These are phyloP conservation scores for Griposia aprilina DNA, from an alignment of 2,888 invertebrate species.

Conservation along the genomic window DNA sequence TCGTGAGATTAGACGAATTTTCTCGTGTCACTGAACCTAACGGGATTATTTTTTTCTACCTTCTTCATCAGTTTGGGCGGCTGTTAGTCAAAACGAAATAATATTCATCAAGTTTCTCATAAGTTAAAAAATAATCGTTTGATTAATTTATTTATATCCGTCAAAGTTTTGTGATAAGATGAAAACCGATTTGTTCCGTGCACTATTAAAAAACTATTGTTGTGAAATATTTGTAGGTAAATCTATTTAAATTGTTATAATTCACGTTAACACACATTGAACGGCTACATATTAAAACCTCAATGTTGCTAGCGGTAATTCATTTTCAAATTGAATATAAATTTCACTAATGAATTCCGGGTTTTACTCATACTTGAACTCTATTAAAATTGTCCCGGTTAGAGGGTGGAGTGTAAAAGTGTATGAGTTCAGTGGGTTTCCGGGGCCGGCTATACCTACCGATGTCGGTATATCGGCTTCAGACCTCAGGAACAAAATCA, in stretches of 20 bases:
- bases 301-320: constrained; percentile 27
- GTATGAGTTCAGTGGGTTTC: constrained; percentile 66
- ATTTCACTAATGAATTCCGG: constrained; percentile 37
- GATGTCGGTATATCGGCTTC: constrained; percentile 47
- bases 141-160: background rate
- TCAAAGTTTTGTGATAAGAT: background rate
- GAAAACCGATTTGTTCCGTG: background rate
- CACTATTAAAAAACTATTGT: too few species aligned
- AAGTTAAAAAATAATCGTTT: background rate
- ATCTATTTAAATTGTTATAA: background rate
- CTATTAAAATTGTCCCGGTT: constrained; percentile 50
- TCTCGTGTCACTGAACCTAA: constrained; percentile 5
- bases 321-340: constrained; percentile 44
- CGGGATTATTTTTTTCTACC: constrained; percentile 9
- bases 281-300: background rate
- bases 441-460: constrained; percentile 25
- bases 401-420: constrained; percentile 64
- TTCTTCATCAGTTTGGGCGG: background rate
- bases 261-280: background rate
- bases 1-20: constrained; percentile 14
- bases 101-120: background rate
- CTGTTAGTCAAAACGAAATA: background rate
- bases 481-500: constrained; percentile 45
- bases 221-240: background rate
- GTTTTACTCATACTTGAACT: constrained; percentile 44